Percentiles rank a stretch among this genome's conserved stretches.
phyloP scores from a whole-genome alignment of 2,888 invertebrate species.

The Eucriotettix oculatus region DNA sequence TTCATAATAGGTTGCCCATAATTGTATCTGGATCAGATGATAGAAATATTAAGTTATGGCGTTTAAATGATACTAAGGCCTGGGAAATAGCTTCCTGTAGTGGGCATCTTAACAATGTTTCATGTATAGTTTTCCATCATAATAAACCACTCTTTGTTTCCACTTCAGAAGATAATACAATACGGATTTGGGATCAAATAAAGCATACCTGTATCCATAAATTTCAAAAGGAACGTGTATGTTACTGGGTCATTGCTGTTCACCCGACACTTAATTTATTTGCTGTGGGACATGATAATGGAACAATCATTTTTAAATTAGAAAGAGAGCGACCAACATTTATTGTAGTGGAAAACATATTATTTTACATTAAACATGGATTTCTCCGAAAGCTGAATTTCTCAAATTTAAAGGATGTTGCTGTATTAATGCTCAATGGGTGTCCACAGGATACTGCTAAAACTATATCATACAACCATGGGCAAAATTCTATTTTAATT shows the following conservation, averaged over 20 bases:
- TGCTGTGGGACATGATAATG: slow-evolving; percentile 96
- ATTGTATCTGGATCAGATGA: slow-evolving; percentile 98
- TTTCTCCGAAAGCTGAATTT: slow-evolving; percentile 84
- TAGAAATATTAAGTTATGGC: slow-evolving; percentile 91
- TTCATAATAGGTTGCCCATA: slow-evolving; percentile 85
- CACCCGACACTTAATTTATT: slow-evolving; percentile 87
- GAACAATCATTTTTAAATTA: slow-evolving; percentile 78
- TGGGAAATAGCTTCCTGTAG: slow-evolving; percentile 99
- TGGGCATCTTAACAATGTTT: slow-evolving; percentile 99
- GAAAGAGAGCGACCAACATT: slow-evolving; percentile 94
- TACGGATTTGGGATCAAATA: slow-evolving; percentile 96
- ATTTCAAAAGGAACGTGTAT: slow-evolving; percentile 84
- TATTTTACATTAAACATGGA: slow-evolving; percentile 92
- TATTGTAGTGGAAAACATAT: slow-evolving; percentile 76
- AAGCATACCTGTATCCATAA: slow-evolving; percentile 83
- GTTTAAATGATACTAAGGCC: slow-evolving; percentile 96
- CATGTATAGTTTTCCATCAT: slow-evolving; percentile 93
- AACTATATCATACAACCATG: slow-evolving; percentile 88
- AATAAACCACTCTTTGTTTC: slow-evolving; percentile 89
- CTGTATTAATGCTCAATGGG: slow-evolving; percentile 81
- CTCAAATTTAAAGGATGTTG: slow-evolving; percentile 76
- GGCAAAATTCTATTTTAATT: slow-evolving; percentile 84
- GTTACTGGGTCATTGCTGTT: slow-evolving; percentile 94
- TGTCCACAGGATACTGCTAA: slow-evolving; percentile 56
- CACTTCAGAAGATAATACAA: slow-evolving; percentile 94